phyloP scores from a whole-genome alignment of 2,113 vertebrate genomes.

The Pristiophorus japonicus region DNA sequence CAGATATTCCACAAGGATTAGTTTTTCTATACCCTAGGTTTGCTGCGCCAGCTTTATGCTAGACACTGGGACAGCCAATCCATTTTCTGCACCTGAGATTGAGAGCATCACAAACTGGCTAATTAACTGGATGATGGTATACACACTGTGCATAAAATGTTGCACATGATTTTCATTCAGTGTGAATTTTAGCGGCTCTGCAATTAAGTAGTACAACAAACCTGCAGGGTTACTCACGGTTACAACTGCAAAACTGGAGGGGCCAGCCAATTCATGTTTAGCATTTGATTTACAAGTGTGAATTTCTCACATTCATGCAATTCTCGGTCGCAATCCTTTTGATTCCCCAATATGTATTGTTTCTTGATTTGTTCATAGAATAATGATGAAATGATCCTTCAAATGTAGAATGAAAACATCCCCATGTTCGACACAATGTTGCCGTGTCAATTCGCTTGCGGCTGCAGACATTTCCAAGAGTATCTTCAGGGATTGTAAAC shows the following conservation, averaged over 20 bases:
- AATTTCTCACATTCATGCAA: neutral
- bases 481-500: slow-evolving; percentile 15
- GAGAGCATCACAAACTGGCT: neutral
- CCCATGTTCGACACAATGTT: neutral
- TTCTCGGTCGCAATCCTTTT: neutral
- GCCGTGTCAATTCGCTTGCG: neutral
- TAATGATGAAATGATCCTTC: neutral
- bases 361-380: neutral
- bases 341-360: neutral
- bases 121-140: neutral
- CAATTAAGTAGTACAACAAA: neutral
- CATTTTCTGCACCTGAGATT: neutral
- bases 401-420: slow-evolving; percentile 15
- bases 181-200: neutral
- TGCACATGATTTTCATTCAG: neutral
- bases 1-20: neutral
- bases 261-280: neutral
- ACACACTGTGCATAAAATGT: neutral
- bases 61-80: neutral
- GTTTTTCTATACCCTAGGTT: neutral
- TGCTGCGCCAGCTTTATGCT: neutral
- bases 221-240: neutral
- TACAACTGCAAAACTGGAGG: neutral
- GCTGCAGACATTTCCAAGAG: slow-evolving; percentile 11
- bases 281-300: neutral